Evolutionary conservation across 2,797 vertebrate genomes (phyloP), one percentile per base, ranked within the genome.

Genomic region (Bucorvus abyssinicus): DNA sequence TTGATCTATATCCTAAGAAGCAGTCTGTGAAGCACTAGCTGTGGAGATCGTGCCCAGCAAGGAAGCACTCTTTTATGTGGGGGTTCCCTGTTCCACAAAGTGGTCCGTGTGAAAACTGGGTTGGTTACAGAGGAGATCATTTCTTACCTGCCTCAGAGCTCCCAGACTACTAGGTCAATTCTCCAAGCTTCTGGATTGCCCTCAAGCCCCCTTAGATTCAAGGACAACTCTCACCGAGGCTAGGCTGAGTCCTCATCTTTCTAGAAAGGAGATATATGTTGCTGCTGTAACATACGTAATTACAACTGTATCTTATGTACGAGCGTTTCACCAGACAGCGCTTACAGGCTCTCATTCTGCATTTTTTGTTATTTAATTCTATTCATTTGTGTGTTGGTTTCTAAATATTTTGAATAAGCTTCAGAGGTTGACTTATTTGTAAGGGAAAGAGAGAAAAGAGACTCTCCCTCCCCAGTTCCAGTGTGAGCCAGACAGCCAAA

Each of bases 41-140:
- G 26, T 14, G 47, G 55, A 34, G 19, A 36, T 10, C 2, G 0
- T 0, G 3, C 29, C 14, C 29, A 15, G 60, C 1, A 1, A 50
- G 24, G 42, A 63, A 91, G 12, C 17, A 2, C 27, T 36, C 27
- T 47, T 26, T 59, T 36, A 14, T 10, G 13, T 4, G 38, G 12
- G 14, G 7, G 24, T 27, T 44, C 13, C 2, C 3, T 1, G 8
- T 34, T 42, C 30, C 32, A 12, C 40, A 29, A 9, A 8, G 36
- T 2, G 17, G 38, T 14, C 56, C 73, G 8, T 1, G 1, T 21
- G 38, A 77, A 86, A 81, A 42, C 14, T 12, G 36, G 9, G 7
- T 64, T 10, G 30, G n/a, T 6, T n/a, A n/a, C 14, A 67, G 15
- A 7, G 2, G 18, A 83, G 44, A 18, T 7, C 7, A 26, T n/a